A percentile compares a stretch with the other conserved stretches of the same genome.
Conservation (phyloP, 2,797 vertebrate genomes). For the Lepilemur septentrionalis region DNA sequence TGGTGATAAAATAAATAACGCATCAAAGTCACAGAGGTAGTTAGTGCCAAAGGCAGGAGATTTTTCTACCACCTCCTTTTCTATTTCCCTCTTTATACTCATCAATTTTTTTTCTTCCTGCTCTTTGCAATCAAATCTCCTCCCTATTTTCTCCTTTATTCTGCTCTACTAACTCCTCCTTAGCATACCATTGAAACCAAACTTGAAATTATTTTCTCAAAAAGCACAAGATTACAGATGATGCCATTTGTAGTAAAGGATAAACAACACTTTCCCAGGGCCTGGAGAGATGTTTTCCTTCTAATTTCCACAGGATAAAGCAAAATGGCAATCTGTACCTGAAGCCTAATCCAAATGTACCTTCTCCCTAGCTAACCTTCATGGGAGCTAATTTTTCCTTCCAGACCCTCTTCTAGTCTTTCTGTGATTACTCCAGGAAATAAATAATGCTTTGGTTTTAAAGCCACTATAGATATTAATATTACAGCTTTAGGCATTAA, state of each 20-base stretch:
- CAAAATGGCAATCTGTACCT: not conserved
- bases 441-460: constrained; percentile 37
- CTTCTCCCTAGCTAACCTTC: constrained; percentile 39
- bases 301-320: constrained; percentile 57
- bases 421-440: constrained; percentile 45
- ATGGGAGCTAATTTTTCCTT: constrained; percentile 1
- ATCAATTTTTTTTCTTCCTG: not conserved
- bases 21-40: not conserved
- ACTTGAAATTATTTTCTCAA: not conserved
- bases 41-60: not conserved
- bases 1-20: not conserved
- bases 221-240: constrained; percentile 19
- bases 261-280: not conserved
- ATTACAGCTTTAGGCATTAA: constrained; percentile 53
- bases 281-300: not conserved
- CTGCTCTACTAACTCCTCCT: not conserved
- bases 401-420: not conserved
- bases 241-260: not conserved
- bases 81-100: not conserved
- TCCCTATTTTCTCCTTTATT: not conserved
- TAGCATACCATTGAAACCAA: not conserved
- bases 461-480: constrained; percentile 50
- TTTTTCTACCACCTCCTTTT: not conserved
- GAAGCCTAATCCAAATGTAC: constrained; percentile 38
- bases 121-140: not conserved